Evolutionary conservation across 2,888 invertebrate genomes (phyloP), one percentile per base, ranked within the genome.

Genomic region (Rhingia rostrata): DNA sequence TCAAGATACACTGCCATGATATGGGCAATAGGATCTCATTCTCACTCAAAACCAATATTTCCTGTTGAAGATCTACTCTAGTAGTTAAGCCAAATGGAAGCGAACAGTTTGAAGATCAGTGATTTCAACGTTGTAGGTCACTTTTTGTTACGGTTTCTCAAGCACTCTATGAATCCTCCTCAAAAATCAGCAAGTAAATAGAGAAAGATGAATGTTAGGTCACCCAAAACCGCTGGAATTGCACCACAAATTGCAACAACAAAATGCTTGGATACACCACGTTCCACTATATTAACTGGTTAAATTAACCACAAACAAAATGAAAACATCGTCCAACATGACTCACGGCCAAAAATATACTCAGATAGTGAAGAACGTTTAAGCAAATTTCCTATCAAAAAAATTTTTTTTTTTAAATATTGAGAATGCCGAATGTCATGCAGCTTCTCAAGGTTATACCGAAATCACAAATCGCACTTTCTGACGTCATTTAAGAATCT

Each of bases 341-440:
- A 73, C 73, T 66, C 79, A 73, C 12, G 22, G 3, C 37, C 60
- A 47, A 66, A 79, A 66, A 79, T 39, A 60, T 5, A 39, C 14
- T 6, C 30, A 39, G 63, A 7, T 22, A 12, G n/a, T 60, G 33
- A 12, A 10, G 14, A 32, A 61, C 61, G 45, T 61, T 33, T 14
- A 14, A 10, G 30, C 5, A 33, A n/a, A 12, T 35, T 35, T 47
- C 22, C 5, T 63, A 37, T 30, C 6, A 49, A 4, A 39, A 41
- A 4, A 6, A 6, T 6, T 22, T n/a, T n/a, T n/a, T n/a, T n/a
- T n/a, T n/a, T n/a, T n/a, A n/a, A n/a, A 22, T 22, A 22, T 14
- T 22, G 7, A 47, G 9, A 6, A 14, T 30, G 9, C 4, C 30
- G 22, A 49, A 1, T 41, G 41, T 32, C 39, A 32, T 51, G 66